Conservation (phyloP, 2,888 invertebrate genomes). For the Pseudococcus jackbeardsleyi region DNA sequence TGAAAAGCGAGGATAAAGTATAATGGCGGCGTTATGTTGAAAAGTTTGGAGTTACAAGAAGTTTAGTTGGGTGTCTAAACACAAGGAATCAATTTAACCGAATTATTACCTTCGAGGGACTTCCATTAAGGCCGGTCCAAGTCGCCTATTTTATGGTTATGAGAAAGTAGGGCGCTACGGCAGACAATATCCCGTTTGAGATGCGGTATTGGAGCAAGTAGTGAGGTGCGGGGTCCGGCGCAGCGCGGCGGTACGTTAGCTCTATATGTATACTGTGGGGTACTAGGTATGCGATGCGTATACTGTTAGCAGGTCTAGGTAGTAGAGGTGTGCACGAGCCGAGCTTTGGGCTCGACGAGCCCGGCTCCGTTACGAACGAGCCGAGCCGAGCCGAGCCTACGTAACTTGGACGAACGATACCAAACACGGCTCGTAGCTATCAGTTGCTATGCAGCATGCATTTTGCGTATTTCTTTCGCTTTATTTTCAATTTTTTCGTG, state of each 20-base stretch:
- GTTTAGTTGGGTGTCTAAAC: constrained; percentile 39
- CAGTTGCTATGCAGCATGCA: too few species aligned
- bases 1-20: constrained; percentile 15
- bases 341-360: too few species aligned
- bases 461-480: too few species aligned
- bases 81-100: constrained; percentile 51
- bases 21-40: constrained; percentile 34
- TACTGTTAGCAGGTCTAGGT: neutral
- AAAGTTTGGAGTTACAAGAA: constrained; percentile 34
- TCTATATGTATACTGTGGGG: neutral
- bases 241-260: neutral
- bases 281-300: neutral
- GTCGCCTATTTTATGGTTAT: constrained; percentile 21
- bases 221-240: neutral
- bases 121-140: constrained; percentile 34
- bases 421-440: too few species aligned
- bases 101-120: constrained; percentile 50
- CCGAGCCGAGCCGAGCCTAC: too few species aligned
- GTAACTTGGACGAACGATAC: too few species aligned
- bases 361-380: too few species aligned
- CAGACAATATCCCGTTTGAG: neutral
- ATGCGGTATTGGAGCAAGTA: neutral
- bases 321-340: too few species aligned
- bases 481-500: too few species aligned
- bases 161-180: constrained; percentile 23